Evolutionary conservation across 1,140 invertebrate genomes (phyloP), one percentile per base, ranked within the genome.

Genomic region (Macrotrachela quadricornifera): DNA sequence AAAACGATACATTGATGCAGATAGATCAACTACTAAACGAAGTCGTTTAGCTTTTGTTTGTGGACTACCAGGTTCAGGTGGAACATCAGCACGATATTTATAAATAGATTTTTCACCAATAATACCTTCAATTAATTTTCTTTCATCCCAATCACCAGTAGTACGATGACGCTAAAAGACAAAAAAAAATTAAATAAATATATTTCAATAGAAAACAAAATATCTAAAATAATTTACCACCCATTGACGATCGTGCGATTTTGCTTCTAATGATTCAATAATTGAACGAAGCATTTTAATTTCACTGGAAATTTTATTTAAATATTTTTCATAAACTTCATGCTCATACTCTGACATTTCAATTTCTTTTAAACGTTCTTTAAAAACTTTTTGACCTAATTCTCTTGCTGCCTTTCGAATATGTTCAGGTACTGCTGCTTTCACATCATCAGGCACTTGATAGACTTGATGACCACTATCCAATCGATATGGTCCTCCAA

Each of bases 1-100:
- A 62, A 91, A 91, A 10, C 84, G 78, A 64, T 95, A 95, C 88
- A 94, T 96, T 55, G 84, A 88, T 1, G 87, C 88, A 38, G 83
- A 87, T 0, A 92, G 84, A 71, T 95, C 90, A 0, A 87, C 78
- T 8, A 92, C 76, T 0, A 95, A 70, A 55, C 82, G 76, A n/a
- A 96, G 73, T 16, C 81, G 69, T 67, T 95, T 95, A 0, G 86
- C 63, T 82, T 84, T 52, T 82, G 74, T 57, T 14, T 83, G 81
- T 10, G 81, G 79, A 43, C 81, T 73, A 42, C 85, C 85, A 10
- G 83, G 74, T 69, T 85, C 83, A 1, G 84, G 83, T 59, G 52
- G 45, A 36, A 48, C 46, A 44, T 51, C 83, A 15, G 77, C 75
- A 18, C 87, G 72, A 39, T 81, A 69, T 56, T 80, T 77, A 63